Evolutionary conservation across 1,140 invertebrate genomes (phyloP).

Genomic region (Pseudomyrmex sp.): DNA sequence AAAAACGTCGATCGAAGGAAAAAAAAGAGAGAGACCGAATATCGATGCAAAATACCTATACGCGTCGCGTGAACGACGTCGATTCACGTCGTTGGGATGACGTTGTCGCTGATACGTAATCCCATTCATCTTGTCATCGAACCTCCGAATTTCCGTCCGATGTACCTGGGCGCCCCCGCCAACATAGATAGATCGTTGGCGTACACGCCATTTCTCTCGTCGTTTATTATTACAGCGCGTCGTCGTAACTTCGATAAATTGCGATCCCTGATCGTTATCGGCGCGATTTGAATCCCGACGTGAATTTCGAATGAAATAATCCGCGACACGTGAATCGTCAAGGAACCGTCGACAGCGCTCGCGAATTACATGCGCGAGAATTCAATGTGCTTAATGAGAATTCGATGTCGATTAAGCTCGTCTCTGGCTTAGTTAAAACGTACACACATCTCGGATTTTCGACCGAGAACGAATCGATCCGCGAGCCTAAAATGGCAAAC

Average conservation of each 20-base stretch:
- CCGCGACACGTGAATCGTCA: no score
- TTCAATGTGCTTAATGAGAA: neutral
- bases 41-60: conserved; percentile 55
- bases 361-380: neutral
- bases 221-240: conserved; percentile 8
- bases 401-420: neutral
- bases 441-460: neutral
- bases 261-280: neutral
- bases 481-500: neutral
- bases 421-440: conserved; percentile 13
- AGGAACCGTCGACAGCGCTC: no score
- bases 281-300: no score
- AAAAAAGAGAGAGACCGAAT: conserved; percentile 7
- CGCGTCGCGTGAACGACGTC: conserved; percentile 14
- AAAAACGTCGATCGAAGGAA: conserved; percentile 52
- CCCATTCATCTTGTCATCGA: conserved; percentile 66
- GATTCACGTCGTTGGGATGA: neutral
- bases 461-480: neutral
- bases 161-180: conserved; percentile 24
- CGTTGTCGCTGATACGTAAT: conserved; percentile 41
- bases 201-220: neutral
- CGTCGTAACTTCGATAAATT: conserved; percentile 16
- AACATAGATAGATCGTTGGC: neutral
- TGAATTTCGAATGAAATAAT: neutral
- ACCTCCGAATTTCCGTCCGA: conserved; percentile 61